phyloP scores from a whole-genome alignment of 2,797 vertebrate species.

The Galagoides demidoff region DNA sequence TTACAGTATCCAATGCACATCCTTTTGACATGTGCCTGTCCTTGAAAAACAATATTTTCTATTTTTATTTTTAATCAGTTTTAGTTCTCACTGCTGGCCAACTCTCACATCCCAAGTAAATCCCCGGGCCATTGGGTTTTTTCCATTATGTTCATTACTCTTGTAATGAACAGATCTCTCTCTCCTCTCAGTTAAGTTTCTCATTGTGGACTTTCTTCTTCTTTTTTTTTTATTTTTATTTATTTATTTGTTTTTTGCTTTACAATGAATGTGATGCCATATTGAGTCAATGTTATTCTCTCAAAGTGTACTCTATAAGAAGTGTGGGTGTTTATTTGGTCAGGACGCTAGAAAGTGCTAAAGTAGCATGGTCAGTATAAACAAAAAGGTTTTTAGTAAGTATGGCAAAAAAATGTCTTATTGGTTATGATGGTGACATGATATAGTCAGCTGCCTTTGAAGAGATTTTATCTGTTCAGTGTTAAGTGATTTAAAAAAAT shows the following conservation, averaged over 20 bases:
- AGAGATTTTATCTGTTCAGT: conserved; percentile 88
- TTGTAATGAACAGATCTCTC: conserved; percentile 93
- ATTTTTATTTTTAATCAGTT: conserved; percentile 37
- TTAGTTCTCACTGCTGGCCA: conserved; percentile 32
- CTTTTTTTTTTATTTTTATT: conserved; percentile 38
- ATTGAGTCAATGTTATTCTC: conserved; percentile 90
- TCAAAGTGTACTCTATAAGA: conserved; percentile 89
- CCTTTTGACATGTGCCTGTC: conserved; percentile 72
- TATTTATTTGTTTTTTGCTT: conserved; percentile 88
- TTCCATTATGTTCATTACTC: conserved; percentile 89
- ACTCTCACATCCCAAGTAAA: conserved; percentile 74
- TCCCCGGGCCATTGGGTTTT: conserved; percentile 85
- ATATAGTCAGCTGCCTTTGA: conserved; percentile 84
- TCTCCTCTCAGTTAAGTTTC: conserved; percentile 92
- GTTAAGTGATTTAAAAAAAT: conserved; percentile 87
- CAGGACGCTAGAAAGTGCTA: conserved; percentile 85
- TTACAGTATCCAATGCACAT: conserved; percentile 48
- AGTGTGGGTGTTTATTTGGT: conserved; percentile 87
- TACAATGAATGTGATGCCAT: conserved; percentile 93
- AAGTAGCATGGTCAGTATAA: conserved; percentile 85
- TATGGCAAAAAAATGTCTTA: conserved; percentile 73
- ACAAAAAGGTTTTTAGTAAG: conserved; percentile 85
- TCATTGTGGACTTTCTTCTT: conserved; percentile 87
- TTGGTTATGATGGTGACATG: conserved; percentile 82
- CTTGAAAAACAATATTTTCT: neutral